phyloP scores from a whole-genome alignment of 2,113 vertebrate genomes.

The Synodontis membranacea region DNA sequence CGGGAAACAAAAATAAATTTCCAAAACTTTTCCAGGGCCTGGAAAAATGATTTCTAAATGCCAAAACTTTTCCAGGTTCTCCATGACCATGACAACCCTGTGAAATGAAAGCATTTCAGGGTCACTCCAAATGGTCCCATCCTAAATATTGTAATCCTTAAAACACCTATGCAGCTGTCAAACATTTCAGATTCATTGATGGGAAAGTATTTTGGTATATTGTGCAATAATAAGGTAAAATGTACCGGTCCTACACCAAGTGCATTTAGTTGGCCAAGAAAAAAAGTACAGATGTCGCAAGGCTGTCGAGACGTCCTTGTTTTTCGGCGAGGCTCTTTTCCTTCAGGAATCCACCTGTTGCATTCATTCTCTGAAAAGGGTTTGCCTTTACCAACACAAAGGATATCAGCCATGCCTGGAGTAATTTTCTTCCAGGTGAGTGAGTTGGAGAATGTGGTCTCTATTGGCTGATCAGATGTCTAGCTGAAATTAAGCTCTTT shows the following conservation, averaged over 20 bases:
- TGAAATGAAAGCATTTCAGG: no score
- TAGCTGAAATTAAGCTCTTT: background rate
- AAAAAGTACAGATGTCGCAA: background rate
- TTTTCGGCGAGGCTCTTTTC: background rate
- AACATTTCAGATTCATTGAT: background rate
- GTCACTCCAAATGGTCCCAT: no score
- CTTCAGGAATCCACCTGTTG: background rate
- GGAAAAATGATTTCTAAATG: no score
- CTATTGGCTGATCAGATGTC: constrained; percentile 3
- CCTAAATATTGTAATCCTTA: background rate
- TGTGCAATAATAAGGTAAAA: background rate
- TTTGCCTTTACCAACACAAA: background rate
- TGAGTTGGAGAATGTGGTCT: background rate
- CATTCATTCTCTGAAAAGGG: background rate
- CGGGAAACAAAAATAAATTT: no score
- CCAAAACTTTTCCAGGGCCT: no score
- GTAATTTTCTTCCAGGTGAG: constrained; percentile 20
- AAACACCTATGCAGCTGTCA: background rate
- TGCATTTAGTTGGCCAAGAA: background rate
- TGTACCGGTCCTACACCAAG: background rate
- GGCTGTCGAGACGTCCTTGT: background rate
- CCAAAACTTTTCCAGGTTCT: no score
- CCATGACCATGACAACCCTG: no score
- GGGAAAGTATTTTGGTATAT: no score
- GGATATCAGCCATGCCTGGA: background rate